Evolutionary conservation across 2,888 invertebrate species (phyloP).

Genomic region (Pasiphila rectangulata): DNA sequence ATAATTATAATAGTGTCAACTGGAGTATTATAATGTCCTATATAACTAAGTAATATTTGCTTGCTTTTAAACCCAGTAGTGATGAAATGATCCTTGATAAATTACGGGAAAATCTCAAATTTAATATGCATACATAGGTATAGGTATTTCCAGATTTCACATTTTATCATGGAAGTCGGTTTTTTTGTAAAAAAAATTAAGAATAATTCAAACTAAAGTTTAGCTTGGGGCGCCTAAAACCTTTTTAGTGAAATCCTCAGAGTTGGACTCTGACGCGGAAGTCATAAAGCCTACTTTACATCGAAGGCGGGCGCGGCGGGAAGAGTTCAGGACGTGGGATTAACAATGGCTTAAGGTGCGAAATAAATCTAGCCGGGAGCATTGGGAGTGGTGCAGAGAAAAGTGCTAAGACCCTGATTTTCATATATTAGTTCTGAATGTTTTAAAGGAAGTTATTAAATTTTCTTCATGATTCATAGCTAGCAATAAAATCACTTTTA

Average conservation of each 20-base stretch:
- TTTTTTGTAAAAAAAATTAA: too few species aligned
- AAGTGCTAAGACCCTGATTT: constrained; percentile 14
- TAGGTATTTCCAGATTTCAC: too few species aligned
- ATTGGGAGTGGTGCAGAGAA: constrained; percentile 9
- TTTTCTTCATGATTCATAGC: not conserved
- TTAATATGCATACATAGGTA: too few species aligned
- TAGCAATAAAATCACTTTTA: too few species aligned
- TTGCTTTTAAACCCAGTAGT: too few species aligned
- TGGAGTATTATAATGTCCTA: too few species aligned
- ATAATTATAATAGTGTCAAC: too few species aligned
- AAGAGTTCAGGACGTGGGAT: constrained; percentile 23
- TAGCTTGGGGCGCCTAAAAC: not conserved
- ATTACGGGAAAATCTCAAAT: too few species aligned
- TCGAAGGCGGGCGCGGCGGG: not conserved
- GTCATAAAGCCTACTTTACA: constrained; percentile 5
- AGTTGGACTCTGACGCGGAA: not conserved
- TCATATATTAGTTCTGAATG: too few species aligned
- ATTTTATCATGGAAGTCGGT: too few species aligned
- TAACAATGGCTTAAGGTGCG: constrained; percentile 32
- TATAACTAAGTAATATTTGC: too few species aligned
- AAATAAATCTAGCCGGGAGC: constrained; percentile 27
- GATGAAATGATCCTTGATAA: too few species aligned
- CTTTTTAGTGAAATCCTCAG: not conserved
- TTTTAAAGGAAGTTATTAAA: not conserved
- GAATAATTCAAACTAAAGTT: not conserved